A percentile compares a stretch with the other conserved stretches of the same genome.
Evolutionary conservation across 2,888 invertebrate genomes (phyloP).

Genomic region (Ormyrus pomaceus): DNA sequence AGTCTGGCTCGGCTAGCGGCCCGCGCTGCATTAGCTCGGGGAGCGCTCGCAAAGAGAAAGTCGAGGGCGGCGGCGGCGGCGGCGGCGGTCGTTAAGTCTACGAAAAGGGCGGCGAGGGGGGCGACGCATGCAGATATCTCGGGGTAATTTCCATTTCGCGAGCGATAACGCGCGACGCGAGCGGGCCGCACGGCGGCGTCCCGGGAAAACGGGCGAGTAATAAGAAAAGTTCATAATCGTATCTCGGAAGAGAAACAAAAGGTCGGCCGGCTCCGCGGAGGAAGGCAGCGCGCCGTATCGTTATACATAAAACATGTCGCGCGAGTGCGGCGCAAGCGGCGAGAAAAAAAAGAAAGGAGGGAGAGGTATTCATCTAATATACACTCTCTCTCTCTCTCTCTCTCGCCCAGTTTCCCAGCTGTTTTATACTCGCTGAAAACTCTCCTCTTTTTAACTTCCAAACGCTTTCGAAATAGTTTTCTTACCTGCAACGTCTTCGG

Average conservation of each 20-base stretch:
- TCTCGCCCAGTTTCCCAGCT: background rate
- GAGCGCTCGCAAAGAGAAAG: too few relatives aligned
- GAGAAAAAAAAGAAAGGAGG: conserved; percentile 9
- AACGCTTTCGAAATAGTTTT: too few relatives aligned
- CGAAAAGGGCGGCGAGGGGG: too few relatives aligned
- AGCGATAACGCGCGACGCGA: conserved; percentile 40
- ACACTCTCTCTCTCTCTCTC: background rate
- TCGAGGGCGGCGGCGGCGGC: background rate
- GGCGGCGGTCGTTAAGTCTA: conserved; percentile 23
- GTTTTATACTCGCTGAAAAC: too few relatives aligned
- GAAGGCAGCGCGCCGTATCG: background rate
- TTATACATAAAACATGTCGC: conserved; percentile 43
- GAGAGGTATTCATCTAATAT: background rate
- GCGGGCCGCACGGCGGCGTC: background rate
- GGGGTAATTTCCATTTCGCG: conserved; percentile 39
- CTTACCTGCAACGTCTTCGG: too few relatives aligned
- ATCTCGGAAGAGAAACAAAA: conserved; percentile 44
- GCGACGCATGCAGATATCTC: conserved; percentile 22
- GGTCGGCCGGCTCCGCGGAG: background rate
- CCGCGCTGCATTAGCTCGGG: background rate
- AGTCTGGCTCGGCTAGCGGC: background rate
- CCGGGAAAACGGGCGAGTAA: conserved; percentile 39
- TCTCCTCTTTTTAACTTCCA: too few relatives aligned
- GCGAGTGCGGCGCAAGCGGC: background rate
- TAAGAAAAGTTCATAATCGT: conserved; percentile 51